Percentiles rank a stretch among this genome's conserved stretches.
These are phyloP conservation scores for Zapus hudsonius DNA, from an alignment of 2,113 vertebrate genomes.

Conservation along the genomic window DNA sequence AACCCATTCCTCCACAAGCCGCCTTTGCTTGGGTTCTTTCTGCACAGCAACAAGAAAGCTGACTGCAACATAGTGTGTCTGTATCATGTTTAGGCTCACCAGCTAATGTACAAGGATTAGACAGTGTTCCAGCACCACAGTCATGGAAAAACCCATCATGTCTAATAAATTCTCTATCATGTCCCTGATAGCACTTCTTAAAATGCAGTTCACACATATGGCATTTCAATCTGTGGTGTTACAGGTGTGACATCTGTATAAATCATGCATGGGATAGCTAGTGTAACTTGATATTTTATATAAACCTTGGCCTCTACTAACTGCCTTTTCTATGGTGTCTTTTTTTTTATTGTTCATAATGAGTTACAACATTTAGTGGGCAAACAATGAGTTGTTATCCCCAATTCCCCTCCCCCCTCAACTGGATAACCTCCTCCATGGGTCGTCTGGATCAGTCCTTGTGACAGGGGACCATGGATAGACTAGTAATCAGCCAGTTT, in stretches of 20 bases:
- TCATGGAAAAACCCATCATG: constrained; percentile 99
- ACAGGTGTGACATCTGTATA: constrained; percentile 99
- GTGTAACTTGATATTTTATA: constrained; percentile 99
- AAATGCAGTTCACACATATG: constrained; percentile 99
- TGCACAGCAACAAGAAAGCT: too few relatives aligned
- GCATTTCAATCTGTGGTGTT: constrained; percentile 99
- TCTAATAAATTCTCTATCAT: constrained; percentile 99
- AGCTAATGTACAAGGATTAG: constrained; percentile 98
- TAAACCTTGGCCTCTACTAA: constrained; percentile 99
- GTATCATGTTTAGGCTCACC: constrained; percentile 99
- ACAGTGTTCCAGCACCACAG: constrained; percentile 99
- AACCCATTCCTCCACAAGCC: too few relatives aligned
- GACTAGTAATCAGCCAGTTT: too few relatives aligned
- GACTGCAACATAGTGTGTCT: constrained; percentile 99
- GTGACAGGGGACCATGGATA: too few relatives aligned
- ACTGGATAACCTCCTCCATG: too few relatives aligned
- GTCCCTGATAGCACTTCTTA: constrained; percentile 99
- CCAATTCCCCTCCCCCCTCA: too few relatives aligned
- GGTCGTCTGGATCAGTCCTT: too few relatives aligned
- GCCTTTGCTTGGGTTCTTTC: too few relatives aligned
- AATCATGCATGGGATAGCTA: constrained; percentile 99
- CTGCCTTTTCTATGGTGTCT: constrained; percentile 99
- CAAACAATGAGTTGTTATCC: too few relatives aligned
- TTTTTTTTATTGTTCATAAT: too few relatives aligned
- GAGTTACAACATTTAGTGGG: too few relatives aligned